Conservation (phyloP, 53 echinoderm and acorn worm genomes). For the Holothuria scabra region DNA sequence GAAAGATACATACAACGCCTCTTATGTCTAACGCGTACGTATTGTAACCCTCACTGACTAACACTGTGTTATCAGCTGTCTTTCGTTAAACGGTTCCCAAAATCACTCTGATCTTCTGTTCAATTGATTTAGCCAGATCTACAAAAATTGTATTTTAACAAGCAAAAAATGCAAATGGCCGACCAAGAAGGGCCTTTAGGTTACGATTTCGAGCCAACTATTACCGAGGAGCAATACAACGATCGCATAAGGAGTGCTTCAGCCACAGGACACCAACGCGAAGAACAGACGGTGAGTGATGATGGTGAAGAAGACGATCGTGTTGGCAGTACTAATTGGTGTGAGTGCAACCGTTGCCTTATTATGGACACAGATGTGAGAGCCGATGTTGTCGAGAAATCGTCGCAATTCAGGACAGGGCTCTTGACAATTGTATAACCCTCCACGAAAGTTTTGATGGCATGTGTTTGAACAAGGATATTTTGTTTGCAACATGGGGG, state of each 20-base stretch:
- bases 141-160: no score
- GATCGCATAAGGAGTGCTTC: background rate
- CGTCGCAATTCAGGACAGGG: background rate
- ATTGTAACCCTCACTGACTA: no score
- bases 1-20: no score
- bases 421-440: background rate
- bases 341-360: background rate
- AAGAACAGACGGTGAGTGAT: background rate
- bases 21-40: no score
- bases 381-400: constrained; percentile 4
- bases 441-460: background rate
- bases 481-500: background rate
- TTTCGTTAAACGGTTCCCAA: no score
- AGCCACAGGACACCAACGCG: no score
- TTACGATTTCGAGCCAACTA: constrained; percentile 11
- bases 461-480: constrained; percentile 1
- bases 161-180: no score
- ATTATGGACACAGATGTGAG: background rate
- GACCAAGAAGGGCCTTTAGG: no score
- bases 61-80: no score
- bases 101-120: no score
- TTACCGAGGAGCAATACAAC: background rate
- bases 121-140: no score
- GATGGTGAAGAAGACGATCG: background rate
- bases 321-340: constrained; percentile 3